Base-by-base conservation (phyloP, 2,113 vertebrate species). In the Leptobrachium leishanense region DNA sequence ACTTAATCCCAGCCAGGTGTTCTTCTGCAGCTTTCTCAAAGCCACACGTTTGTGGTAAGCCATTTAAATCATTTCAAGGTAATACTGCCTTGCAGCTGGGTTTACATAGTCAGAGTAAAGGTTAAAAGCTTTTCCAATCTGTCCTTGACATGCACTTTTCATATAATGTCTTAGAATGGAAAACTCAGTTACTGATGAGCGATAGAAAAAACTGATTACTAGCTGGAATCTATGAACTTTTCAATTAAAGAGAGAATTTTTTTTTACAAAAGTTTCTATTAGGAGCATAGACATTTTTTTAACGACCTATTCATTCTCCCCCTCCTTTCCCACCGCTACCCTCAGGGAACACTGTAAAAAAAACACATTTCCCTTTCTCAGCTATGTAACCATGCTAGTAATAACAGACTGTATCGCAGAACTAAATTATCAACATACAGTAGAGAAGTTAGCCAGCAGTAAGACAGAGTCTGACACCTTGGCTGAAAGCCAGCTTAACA, bases 351-450 rank as follows among this genome's bases (percentile, higher is more conserved):
- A 8, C 46, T 20, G 31, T 82, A 62, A 64, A 83, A 31, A 44
- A 43, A 82, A 82, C 55, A 78, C 12, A 55, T 76, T 39, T 43
- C 64, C 76, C 53, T 81, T 81, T 76, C 72, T 68, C 72, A 72
- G 9, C 82, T 76, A 79, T 57, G 72, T 81, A 76, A 68, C 57
- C 83, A 84, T 77, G 74, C 67, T 70, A 42, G 4, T 55, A 62
- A 59, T 70, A 83, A 43, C 65, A 79, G 74, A 73, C 68, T 63
- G 82, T 42, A 76, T 86, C 83, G 75, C 75, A 80, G 68, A 65
- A 75, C 69, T 87, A 81, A 85, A 85, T 83, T 81, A 68, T 73
- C 69, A 85, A 83, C 81, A 77, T 76, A 63, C 64, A 85, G 85
- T 86, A 84, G 85, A 84, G 75, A 86, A 76, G 72, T 59, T 65